Evolutionary conservation across 2,113 vertebrate species (phyloP).

Genomic region (Eurystomus gularis): DNA sequence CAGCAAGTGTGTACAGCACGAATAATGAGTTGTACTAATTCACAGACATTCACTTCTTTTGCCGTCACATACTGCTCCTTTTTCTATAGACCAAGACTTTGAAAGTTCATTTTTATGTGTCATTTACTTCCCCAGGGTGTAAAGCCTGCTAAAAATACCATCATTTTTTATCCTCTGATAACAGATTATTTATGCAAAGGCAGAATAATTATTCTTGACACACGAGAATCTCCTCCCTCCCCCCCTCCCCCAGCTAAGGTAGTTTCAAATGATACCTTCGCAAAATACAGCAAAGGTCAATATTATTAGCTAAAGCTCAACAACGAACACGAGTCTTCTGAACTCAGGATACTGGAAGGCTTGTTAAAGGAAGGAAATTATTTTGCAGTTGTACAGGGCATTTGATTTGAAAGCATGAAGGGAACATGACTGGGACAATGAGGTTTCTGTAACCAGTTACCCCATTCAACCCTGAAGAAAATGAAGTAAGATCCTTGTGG

Average conservation of each 20-base stretch:
- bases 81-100: slow-evolving; percentile 78
- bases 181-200: slow-evolving; percentile 78
- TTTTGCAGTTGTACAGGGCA: slow-evolving; percentile 34
- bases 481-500: not conserved
- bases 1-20: slow-evolving; percentile 54
- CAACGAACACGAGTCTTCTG: not conserved
- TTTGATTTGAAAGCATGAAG: slow-evolving; percentile 49
- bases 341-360: slow-evolving; percentile 1
- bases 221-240: not conserved
- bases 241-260: slow-evolving; percentile 11
- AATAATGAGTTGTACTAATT: slow-evolving; percentile 77
- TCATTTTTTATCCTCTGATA: slow-evolving; percentile 69
- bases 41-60: slow-evolving; percentile 69
- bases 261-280: slow-evolving; percentile 51
- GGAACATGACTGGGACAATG: slow-evolving; percentile 42
- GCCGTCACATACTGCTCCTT: slow-evolving; percentile 67
- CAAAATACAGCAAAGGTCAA: slow-evolving; percentile 32
- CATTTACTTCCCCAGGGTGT: slow-evolving; percentile 76
- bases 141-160: slow-evolving; percentile 75
- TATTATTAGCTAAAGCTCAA: slow-evolving; percentile 26
- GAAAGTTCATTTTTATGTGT: slow-evolving; percentile 77
- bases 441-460: slow-evolving; percentile 52
- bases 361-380: slow-evolving; percentile 44
- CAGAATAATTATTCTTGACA: slow-evolving; percentile 73
- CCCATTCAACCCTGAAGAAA: slow-evolving; percentile 50